A percentile compares a stretch with the other conserved stretches of the same genome.
Evolutionary conservation across 2,113 vertebrate species (phyloP).

Genomic region (Andinoacara biseriatus): DNA sequence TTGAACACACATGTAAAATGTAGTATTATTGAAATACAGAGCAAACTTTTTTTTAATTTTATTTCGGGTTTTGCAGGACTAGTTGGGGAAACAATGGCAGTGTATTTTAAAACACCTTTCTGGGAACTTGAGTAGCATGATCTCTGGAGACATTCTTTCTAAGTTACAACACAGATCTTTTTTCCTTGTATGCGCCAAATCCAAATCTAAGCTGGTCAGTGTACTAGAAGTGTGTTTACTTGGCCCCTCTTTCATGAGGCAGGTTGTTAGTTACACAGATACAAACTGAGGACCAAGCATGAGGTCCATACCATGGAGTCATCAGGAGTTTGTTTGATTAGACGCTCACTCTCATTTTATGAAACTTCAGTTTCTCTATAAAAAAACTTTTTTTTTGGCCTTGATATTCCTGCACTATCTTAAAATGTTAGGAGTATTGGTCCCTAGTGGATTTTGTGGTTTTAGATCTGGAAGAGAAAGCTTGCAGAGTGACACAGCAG

Average conservation of each 20-base stretch:
- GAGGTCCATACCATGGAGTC: background rate
- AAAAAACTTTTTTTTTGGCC: background rate
- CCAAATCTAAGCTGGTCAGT: background rate
- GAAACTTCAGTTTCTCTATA: background rate
- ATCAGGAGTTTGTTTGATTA: slow-evolving; percentile 9
- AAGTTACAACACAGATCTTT: background rate
- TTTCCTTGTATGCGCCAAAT: background rate
- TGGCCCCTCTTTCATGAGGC: background rate
- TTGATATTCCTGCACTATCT: background rate
- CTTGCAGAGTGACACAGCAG: background rate
- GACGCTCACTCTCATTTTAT: background rate
- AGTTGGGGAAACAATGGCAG: no score
- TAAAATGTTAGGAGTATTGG: background rate
- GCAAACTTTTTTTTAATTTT: no score
- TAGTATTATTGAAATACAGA: no score
- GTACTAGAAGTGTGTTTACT: background rate
- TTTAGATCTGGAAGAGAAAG: background rate
- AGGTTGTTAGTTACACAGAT: background rate
- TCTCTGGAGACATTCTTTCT: background rate
- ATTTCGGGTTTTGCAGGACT: no score
- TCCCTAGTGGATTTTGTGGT: background rate
- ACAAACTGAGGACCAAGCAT: background rate
- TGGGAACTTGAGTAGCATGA: no score
- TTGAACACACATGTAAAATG: no score
- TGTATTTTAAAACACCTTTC: no score